Base-by-base conservation (phyloP, 2,888 invertebrate genomes). In the Rotaria macrura region DNA sequence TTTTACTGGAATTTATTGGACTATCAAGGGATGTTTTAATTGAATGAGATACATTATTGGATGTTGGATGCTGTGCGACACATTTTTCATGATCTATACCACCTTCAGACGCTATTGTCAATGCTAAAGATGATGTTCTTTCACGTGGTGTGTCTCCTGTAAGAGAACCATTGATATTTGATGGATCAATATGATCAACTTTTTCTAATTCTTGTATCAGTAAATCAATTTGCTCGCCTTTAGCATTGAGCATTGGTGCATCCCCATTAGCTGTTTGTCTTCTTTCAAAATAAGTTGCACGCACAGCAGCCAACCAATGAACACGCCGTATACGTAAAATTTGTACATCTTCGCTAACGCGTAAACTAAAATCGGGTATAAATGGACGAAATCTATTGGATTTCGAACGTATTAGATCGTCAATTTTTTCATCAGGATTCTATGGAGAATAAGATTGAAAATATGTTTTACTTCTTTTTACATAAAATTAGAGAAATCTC, bases 301-400 rank as follows among this genome's bases (percentile, higher is more conserved):
- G 79, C 12, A 79, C 79, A 79, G 79, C 79, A 79, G 79, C 79
- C 43, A 79, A 43, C 79, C 79, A 79, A 79, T 79, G 79, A 25
- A 79, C 79, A 79, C 79, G 79, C 25, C 79, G 79, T n/a, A 79
- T 79, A 43, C 79, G 79, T 40, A 79, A 79, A 43, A 79, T 79
- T 79, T 79, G 79, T 79, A 79, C 43, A 79, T 40, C 34, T 83
- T 86, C 86, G 29, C 84, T 74, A 38, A 86, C 54, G 49, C 86
- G 72, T 49, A 86, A 83, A 57, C 86, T 86, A 43, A 86, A 86
- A 85, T 86, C 86, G 20, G 86, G 86, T 43, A 79, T 40, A 79
- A 43, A 79, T 43, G 79, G 79, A n/a, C 79, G 79, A 79, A 43
- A 79, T 43, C n/a, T 79, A n/a, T 79, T 79, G 5, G 79, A 23